Evolutionary conservation across 2,113 vertebrate genomes (phyloP), one percentile per base, ranked within the genome.

Genomic region (Antennarius striatus): DNA sequence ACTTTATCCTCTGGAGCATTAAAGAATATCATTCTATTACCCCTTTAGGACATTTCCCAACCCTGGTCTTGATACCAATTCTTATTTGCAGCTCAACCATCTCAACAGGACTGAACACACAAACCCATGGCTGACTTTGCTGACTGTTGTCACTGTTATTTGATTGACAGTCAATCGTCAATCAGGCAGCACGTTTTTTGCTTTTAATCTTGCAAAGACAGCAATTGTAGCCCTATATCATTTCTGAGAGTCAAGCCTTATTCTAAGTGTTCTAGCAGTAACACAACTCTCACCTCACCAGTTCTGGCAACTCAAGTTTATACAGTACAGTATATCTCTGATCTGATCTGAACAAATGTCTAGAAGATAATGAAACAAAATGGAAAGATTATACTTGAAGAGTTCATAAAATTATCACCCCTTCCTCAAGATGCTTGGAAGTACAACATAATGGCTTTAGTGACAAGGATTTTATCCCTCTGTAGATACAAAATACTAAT

Each of bases 61-160:
- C 48, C 63, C 50, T 70, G 58, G 48, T 71, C 49, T 59, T 47
- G 32, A 49, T n/a, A 4, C 15, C 10, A 13, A 17, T 49, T 5
- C 4, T 42, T 47, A 57, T 47, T 47, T 16, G 36, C 55, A 47
- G 68, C 68, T 65, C 47, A 29, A 1, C 52, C 48, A 58, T 58
- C 32, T 40, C 29, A 54, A 39, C 73, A 14, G 16, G 17, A 45
- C 15, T 8, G 29, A 22, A 4, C 43, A 14, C 22, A 15, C 11
- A 9, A 56, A 13, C 40, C 62, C 69, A 71, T 73, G 68, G 75
- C 75, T 57, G 58, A 79, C 43, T 52, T 12, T 3, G 29, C 42
- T 5, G 68, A 79, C 82, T 76, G 79, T 74, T 71, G 28, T 53
- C n/a, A 48, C 50, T 15, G 2, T 17, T 49, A 42, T 46, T 5